Base-by-base conservation (phyloP, 2,797 vertebrate genomes). In the Halcyon leucocephala region DNA sequence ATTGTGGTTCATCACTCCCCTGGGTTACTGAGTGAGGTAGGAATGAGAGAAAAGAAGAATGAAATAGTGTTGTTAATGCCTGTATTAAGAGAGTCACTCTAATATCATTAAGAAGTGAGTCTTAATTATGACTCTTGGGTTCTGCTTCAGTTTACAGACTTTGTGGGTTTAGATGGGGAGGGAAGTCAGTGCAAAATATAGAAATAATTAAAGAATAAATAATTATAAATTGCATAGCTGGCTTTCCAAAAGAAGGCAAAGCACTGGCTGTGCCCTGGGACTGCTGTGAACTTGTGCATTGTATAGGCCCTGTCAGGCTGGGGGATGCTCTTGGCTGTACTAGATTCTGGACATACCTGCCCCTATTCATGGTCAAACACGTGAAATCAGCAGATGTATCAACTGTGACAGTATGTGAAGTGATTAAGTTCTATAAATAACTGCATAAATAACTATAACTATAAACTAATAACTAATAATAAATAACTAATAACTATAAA, bases 221-320 rank as follows among this genome's bases (percentile, higher is more conserved):
- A 26, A 16, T 35, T 25, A 35, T 19, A 21, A 64, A 13, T 9
- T 8, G 28, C 22, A 21, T 46, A 11, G 19, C 7, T 19, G 17
- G 7, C 14, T 66, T 62, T 71, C 28, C 39, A 33, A 41, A n/a
- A 28, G 35, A 35, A 70, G 42, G 19, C 28, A 20, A 17, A 41
- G 18, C 16, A 7, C 9, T 52, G 26, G 2, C 6, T 61, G 46
- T 80, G 72, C 79, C 67, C 9, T 7, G 29, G 20, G 28, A 3
- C 29, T 52, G 39, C 44, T 11, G 2, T 16, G n/a, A 31, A 25
- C 41, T 25, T 7, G 6, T 3, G 1, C 4, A 33, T 54, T 39
- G 33, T 58, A 2, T 20, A 33, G 81, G 41, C 66, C 44, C 19
- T 1, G 0, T 17, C 46, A 25, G 33, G n/a, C 0, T 51, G 54